Evolutionary conservation across 2,797 vertebrate genomes (phyloP), one percentile per base, ranked within the genome.

Genomic region (Toxotes lorentzi): DNA sequence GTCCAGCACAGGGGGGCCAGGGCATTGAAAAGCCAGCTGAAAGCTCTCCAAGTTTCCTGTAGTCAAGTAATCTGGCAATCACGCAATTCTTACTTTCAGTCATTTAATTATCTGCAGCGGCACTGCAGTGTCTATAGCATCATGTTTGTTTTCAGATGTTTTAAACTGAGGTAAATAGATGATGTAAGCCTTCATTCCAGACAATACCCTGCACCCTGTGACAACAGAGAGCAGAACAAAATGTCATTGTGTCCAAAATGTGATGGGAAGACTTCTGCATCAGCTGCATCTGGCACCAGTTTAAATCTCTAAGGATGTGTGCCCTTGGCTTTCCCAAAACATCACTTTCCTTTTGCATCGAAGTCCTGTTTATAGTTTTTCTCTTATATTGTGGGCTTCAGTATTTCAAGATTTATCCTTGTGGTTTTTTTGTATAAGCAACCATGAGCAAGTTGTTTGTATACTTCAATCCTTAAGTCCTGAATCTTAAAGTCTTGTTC

Each of bases 1-100:
- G 0, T 82, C 96, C 57, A 92, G 88, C 82, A 82, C 41, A 0
- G 87, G 80, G 0, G 82, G 63, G 9, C 53, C 47, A 0, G 70
- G 32, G n/a, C 86, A 73, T 4, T 90, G 82, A 87, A 24, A 8
- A 72, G 59, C 45, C 81, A 73, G 35, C 62, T 81, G 59, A 75
- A 71, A 61, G 62, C 14, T 50, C 14, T 63, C 53, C 59, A 70
- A 16, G 40, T 70, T 69, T 76, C 47, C 21, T 76, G 62, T 34
- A 43, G 51, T 43, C 2, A 6, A 78, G 60, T 57, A 65, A 64
- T 59, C 38, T 17, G 30, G 64, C 24, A 40, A 21, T 70, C 68
- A 40, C 27, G 40, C 48, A 47, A 47, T n/a, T 43, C 40, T 32
- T 17, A 17, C 21, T 76, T 70, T 78, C 11, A 48, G 65, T 27